These are phyloP conservation scores for Alosa alosa DNA, from an alignment of 2,113 vertebrate genomes.

Conservation along the genomic window DNA sequence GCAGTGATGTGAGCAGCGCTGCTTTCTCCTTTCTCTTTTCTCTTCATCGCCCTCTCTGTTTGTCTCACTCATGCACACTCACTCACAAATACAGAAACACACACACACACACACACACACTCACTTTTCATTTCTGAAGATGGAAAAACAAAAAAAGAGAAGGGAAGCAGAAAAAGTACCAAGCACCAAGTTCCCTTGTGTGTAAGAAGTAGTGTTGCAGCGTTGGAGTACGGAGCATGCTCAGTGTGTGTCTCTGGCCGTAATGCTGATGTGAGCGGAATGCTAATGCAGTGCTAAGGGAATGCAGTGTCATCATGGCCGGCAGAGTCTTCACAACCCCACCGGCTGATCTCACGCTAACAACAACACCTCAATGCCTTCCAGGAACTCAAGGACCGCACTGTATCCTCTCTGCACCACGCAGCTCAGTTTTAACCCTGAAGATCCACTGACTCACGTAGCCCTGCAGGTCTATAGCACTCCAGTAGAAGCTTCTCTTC, in stretches of 20 bases:
- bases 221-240: conserved; percentile 40
- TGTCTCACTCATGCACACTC: background rate
- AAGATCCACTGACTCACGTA: background rate
- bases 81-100: background rate
- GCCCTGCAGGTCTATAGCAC: background rate
- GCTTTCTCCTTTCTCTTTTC: background rate
- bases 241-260: conserved; percentile 23
- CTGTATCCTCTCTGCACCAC: background rate
- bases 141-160: background rate
- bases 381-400: background rate
- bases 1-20: background rate
- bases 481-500: background rate
- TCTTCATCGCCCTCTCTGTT: background rate
- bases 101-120: conserved; percentile 6
- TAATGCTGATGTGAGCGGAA: conserved; percentile 39
- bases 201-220: background rate
- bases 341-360: background rate
- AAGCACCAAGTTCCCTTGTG: background rate
- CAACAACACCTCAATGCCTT: background rate
- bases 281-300: conserved; percentile 36
- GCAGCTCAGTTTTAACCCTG: background rate
- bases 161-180: background rate
- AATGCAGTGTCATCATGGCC: conserved; percentile 48
- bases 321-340: conserved; percentile 9
- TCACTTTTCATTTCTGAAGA: background rate